Base-by-base conservation (phyloP, 2,888 invertebrate genomes). In the Meta bourneti region DNA sequence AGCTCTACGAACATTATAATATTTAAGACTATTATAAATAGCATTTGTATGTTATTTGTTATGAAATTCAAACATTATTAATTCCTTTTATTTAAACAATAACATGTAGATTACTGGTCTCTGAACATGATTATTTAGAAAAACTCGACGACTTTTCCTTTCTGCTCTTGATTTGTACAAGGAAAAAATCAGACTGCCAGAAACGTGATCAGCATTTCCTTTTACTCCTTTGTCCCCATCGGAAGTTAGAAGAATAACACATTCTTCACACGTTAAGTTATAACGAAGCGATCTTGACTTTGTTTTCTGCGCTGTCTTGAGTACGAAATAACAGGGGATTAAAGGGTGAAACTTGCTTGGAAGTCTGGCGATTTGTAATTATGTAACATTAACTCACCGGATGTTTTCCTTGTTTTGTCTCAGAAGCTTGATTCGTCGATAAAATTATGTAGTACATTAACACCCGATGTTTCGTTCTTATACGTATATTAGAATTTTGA, bases 201-300 rank as follows among this genome's bases (percentile, higher is more conserved):
- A 87, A 71, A 87, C 87, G 87, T 87, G 87, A 78, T 87, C 51
- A 71, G 87, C 79, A 87, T 87, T 72, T 19, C 48, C 20, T 74
- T 74, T 72, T 51, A 13, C 48, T 69, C 20, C 19, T 83, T 34
- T 34, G 34, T 34, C 34, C 34, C 71, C 70, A 54, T 78, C 6
- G 34, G 34, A 54, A 79, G 49, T 69, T 71, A 78, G 20, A 51
- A 51, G 70, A 13, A 70, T 49, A 77, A 78, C 69, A 72, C 54
- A 87, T 87, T 87, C 87, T 87, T 79, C 51, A 79, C 87, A 87
- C 87, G 87, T 79, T 87, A 79, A 61, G 79, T 79, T 72, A 87
- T 87, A 87, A 87, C 79, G 87, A 87, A 87, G 87, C 79, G 71
- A 80, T 77, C 79, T 87, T 69, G 54, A 74, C 74, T 84, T 82